Evolutionary conservation across 2,113 vertebrate species (phyloP).

Genomic region (Muntiacus reevesi): DNA sequence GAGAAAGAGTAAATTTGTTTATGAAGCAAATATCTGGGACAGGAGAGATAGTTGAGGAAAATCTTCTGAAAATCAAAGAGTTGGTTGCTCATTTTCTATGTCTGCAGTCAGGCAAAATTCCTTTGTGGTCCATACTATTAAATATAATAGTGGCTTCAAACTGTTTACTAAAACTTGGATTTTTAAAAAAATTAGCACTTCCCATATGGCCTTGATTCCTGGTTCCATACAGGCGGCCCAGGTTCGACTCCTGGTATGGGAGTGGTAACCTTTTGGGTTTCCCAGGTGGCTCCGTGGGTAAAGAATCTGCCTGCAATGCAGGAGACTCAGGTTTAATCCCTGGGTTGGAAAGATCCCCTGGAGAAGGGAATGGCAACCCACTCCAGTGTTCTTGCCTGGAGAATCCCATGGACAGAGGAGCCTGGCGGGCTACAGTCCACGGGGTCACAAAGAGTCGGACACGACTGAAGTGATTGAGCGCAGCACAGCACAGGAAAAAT

Average conservation of each 20-base stretch:
- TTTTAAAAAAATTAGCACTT: neutral
- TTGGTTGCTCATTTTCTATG: neutral
- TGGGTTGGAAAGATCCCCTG: neutral
- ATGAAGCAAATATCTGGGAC: neutral
- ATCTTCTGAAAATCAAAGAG: neutral
- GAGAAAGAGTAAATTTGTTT: neutral
- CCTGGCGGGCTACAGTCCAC: neutral
- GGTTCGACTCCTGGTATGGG: neutral
- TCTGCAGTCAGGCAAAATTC: neutral
- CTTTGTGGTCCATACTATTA: neutral
- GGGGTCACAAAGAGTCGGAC: neutral
- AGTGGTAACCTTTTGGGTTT: neutral
- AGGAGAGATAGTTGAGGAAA: neutral
- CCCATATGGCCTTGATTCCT: neutral
- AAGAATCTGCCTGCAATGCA: neutral
- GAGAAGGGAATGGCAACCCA: neutral
- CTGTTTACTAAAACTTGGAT: neutral
- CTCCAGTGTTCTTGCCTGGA: neutral
- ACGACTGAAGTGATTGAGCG: rapidly evolving
- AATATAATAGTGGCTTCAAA: neutral
- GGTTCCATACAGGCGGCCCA: neutral
- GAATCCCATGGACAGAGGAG: neutral
- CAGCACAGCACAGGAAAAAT: neutral
- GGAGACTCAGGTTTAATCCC: neutral
- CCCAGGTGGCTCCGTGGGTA: neutral